Evolutionary conservation across 2,113 vertebrate genomes (phyloP), one percentile per base, ranked within the genome.

Genomic region (Hypomesus transpacificus): DNA sequence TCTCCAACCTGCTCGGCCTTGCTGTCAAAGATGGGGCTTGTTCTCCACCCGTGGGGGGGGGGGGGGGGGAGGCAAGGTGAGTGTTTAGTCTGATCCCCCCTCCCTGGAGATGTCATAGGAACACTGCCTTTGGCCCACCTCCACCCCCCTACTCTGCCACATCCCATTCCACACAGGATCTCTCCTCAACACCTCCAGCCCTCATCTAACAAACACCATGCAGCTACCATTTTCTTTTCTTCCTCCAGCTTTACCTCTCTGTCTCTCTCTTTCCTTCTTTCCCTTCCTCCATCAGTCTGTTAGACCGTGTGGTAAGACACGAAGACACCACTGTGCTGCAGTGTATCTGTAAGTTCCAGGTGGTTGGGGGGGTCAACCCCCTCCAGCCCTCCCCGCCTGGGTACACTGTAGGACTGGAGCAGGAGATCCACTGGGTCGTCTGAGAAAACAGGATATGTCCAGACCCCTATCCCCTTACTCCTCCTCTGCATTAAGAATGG

Each of bases 21-120:
- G 88, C 74, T 88, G 87, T 96, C 92, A 98, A 95, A 97, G 94
- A 94, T 82, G 66, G 76, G 84, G 82, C 91, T 96, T 96, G 94
- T 97, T 95, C 94, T 94, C 92, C 85, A 92, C 86, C 93, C 91
- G 39, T 13, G 9, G 91, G 93, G 90, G 91, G 92, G 93, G 93
- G n/a, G 28, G 90, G 90, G 86, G 93, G 93, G n/a, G 39, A 46
- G 39, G 9, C 39, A 13, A 46, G 39, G 92, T 90, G 89, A 88
- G 89, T 80, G 87, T 90, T 95, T 94, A 94, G 94, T 87, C 89
- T 89, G 94, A 96, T 95, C 90, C 93, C 77, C 88, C 95, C 94
- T 39, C 14, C 68, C 22, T 68, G 26, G 39, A 65, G 6, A 60
- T 53, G 26, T 61, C 81, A 75, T 51, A 59, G 66, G 68, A 81